Evolutionary conservation across 2,888 invertebrate species (phyloP), one percentile per base, ranked within the genome.

Genomic region (Lissocephala sabroskyi): DNA sequence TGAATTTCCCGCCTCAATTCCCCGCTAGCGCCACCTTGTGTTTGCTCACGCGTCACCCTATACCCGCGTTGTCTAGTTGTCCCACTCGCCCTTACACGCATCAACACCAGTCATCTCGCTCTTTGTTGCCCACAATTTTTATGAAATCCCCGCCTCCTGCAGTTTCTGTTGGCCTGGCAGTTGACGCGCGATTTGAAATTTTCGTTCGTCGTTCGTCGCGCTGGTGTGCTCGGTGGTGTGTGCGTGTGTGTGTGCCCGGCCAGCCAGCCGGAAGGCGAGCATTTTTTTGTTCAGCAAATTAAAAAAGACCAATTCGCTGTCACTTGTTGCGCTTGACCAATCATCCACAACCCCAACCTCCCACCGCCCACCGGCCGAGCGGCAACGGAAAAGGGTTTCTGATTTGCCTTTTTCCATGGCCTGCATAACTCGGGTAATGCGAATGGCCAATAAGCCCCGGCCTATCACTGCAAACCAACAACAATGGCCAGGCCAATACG

Each of bases 111-210:
- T 2, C 37, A 3, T 45, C 43, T 37, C 37, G 42, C 52, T 65
- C 53, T 37, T 16, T 17, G 19, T 11, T 29, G 9, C 5, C 43
- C 14, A 44, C n/a, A 16, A 35, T 14, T 35, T 35, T 14, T 2
- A 16, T 5, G 61, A 65, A 71, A 49, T 37, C 19, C n/a, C 28
- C 33, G 13, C 29, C 52, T 52, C 23, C 80, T 77, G 29, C 57
- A 66, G 60, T 43, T 49, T 49, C 79, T 83, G 83, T 0, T 54
- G 40, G 49, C 83, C 83, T 84, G 78, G 55, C 74, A 79, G 65
- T 70, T 82, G 84, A 83, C 83, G 83, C 83, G 83, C 83, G 83
- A 77, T 74, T 78, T 23, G 23, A 23, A 23, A 23, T 23, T 23
- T 23, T 23, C 23, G 23, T 23, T 23, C 23, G 23, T 23, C 7